Base-by-base conservation (phyloP, 2,113 vertebrate species). In the Chlorodrepanis virens region DNA sequence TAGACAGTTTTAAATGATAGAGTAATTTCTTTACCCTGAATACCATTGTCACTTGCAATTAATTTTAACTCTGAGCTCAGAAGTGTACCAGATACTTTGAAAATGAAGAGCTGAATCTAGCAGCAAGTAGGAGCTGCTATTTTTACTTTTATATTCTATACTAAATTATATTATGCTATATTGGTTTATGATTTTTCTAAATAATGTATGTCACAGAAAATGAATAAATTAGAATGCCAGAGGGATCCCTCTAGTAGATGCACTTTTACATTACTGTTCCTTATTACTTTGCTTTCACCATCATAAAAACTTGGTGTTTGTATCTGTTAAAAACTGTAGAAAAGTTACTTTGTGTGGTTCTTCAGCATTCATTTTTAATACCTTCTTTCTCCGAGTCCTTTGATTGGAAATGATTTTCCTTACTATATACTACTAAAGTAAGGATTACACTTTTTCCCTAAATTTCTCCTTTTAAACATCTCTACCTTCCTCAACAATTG, bases 11-110 rank as follows among this genome's bases (percentile, higher is more conserved):
- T 64, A 96, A 90, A 91, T 74, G 50, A 83, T 63, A 80, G 75
- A 85, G 74, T 93, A 86, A 80, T 90, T 96, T 93, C 63, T 85
- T 90, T 85, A 95, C 54, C 39, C 47, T 81, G 67, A 94, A 61
- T 88, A 85, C 50, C 45, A n/a, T 21, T 93, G 74, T 77, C 89
- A 74, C 45, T 95, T 86, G 65, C 54, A 88, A 95, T 95, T 96
- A 91, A 70, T 94, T 96, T 96, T 76, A 87, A 86, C 47, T 83
- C 82, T 67, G 54, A 72, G 35, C 54, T 91, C 59, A 37, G 75
- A 67, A 74, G 50, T 49, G 42, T 70, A 80, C 39, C 50, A 40
- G 54, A 60, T 83, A 77, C 29, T 83, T 85, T 59, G 39, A 40
- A 77, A 94, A 90, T 70, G 14, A 75, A 88, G 87, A 86, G 18